Conservation (phyloP, 2,888 invertebrate genomes). For the Diaprepes abbreviatus region DNA sequence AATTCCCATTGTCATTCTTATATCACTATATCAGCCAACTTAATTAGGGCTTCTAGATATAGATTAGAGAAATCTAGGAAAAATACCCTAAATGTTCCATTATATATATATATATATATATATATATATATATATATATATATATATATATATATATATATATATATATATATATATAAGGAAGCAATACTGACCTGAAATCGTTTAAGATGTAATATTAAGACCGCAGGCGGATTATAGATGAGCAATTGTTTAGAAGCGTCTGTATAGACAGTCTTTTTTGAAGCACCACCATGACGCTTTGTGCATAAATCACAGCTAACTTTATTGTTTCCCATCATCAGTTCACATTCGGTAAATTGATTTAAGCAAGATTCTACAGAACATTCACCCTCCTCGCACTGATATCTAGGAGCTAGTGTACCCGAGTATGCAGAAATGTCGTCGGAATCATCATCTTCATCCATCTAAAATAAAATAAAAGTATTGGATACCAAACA, state of each 20-base stretch:
- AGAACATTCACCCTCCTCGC: slow-evolving; percentile 85
- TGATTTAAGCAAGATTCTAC: slow-evolving; percentile 92
- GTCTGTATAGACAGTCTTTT: slow-evolving; percentile 83
- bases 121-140: too few relatives aligned
- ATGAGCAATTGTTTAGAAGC: slow-evolving; percentile 90
- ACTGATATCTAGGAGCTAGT: slow-evolving; percentile 76
- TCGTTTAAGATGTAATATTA: slow-evolving; percentile 95
- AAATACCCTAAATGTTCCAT: too few relatives aligned
- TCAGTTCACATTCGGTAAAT: slow-evolving; percentile 91
- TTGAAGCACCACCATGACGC: slow-evolving; percentile 76
- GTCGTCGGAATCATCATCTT: slow-evolving; percentile 55
- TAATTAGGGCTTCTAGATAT: too few relatives aligned
- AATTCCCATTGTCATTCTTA: too few relatives aligned
- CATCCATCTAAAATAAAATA: slow-evolving; percentile 61
- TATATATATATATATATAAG: too few relatives aligned
- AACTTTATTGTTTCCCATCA: slow-evolving; percentile 94
- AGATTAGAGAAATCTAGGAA: too few relatives aligned
- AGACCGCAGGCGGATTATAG: slow-evolving; percentile 90
- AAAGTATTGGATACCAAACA: too few relatives aligned
- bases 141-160: too few relatives aligned
- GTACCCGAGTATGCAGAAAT: slow-evolving; percentile 59
- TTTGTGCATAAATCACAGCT: slow-evolving; percentile 91
- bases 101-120: too few relatives aligned
- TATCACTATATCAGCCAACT: too few relatives aligned
- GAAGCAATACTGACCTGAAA: slow-evolving; percentile 85